These are phyloP conservation scores for Nibea coibor DNA, from an alignment of 2,113 vertebrate species.

Conservation along the genomic window DNA sequence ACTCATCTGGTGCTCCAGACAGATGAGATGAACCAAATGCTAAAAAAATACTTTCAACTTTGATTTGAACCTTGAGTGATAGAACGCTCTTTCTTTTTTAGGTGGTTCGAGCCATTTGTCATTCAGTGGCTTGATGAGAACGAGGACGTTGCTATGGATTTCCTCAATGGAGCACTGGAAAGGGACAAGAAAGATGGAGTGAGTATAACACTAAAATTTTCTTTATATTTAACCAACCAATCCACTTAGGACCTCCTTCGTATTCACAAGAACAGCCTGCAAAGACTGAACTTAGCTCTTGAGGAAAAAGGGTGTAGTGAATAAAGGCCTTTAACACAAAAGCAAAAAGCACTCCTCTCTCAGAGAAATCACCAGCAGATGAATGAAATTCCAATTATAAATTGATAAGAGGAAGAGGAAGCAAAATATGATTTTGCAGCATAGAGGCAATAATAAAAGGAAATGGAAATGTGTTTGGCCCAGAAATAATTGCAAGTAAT, in stretches of 20 bases:
- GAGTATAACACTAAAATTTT: constrained; percentile 73
- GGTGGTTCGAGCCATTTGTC: constrained; percentile 99
- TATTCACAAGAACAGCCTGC: constrained; percentile 12
- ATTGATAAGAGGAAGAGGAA: constrained; percentile 18
- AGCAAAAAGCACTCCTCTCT: constrained; percentile 17
- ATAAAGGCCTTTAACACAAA: constrained; percentile 31
- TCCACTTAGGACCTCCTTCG: constrained; percentile 19
- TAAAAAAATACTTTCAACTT: neutral
- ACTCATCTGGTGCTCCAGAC: neutral
- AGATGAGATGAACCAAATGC: neutral
- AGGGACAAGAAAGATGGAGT: constrained; percentile 99
- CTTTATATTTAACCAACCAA: constrained; percentile 21
- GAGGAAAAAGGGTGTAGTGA: neutral
- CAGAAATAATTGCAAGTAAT: neutral
- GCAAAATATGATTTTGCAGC: constrained; percentile 27
- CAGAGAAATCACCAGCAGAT: constrained; percentile 26
- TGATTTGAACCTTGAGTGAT: constrained; percentile 12
- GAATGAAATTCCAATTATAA: constrained; percentile 45
- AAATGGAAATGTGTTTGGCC: constrained; percentile 10
- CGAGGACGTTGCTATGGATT: constrained; percentile 97
- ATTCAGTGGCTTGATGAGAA: constrained; percentile 99
- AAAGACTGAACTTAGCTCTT: constrained; percentile 20
- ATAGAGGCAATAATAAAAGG: constrained; percentile 13
- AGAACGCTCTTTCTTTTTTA: constrained; percentile 60
- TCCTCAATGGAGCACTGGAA: constrained; percentile 94